Evolutionary conservation across 1,140 invertebrate genomes (phyloP), one percentile per base, ranked within the genome.

Genomic region (Eumeta japonica): DNA sequence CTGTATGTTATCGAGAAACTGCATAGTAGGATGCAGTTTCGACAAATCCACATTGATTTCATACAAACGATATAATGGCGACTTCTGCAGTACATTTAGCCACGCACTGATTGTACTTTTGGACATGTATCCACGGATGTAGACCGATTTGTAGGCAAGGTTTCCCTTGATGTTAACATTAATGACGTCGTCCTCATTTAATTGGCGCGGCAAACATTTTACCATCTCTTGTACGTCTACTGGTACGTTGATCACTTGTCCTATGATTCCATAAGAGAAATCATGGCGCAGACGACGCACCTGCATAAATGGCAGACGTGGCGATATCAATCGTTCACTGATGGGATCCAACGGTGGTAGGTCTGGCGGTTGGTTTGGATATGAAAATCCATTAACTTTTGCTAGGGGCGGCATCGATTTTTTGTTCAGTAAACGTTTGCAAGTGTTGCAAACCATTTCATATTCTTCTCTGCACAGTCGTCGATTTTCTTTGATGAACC

Each of bases 171-270:
- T 43, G 51, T 48, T 40, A 13, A 58, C 56, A 44, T 62, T 62
- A 29, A 64, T 58, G 16, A 43, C 47, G 13, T 64, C 35, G 41
- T 66, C 62, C 33, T 61, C 58, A 36, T 59, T 37, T 28, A 66
- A 15, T 37, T 59, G 38, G 17, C 65, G 47, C 2, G 63, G 63
- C 43, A 71, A 61, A 13, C 36, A 42, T 47, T 58, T 50, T 34
- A 66, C 58, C 62, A 72, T 62, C 0, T 43, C 43, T 47, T 68
- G 32, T 30, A 57, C 58, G 31, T 53, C 31, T 2, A 63, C 49
- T 45, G 66, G 66, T 17, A 68, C 56, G 44, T 72, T 68, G 16
- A 68, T 62, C 34, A 66, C 48, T 58, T 68, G 59, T 10, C 55
- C 61, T 15, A 51, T 47, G 30, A 72, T 66, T 40, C 55, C 64